Percentiles rank a stretch among this genome's conserved stretches.
These are phyloP conservation scores for Chrysomela aeneicollis DNA, from an alignment of 2,888 invertebrate genomes.

Conservation along the genomic window DNA sequence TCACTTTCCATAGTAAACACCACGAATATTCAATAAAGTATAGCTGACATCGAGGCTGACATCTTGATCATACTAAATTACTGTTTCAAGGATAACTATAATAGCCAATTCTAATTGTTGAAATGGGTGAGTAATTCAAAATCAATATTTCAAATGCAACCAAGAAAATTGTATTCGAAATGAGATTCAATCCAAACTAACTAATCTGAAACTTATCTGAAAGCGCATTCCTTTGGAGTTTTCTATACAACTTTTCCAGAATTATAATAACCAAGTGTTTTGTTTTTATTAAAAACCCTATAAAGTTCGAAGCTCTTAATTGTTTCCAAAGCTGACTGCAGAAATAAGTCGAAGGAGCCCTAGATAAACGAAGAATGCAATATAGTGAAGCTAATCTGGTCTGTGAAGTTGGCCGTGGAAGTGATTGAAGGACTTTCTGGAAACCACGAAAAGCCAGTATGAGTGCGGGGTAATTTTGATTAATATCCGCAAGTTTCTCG, in stretches of 20 bases:
- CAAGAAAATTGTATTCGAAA: too few relatives aligned
- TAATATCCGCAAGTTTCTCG: slow-evolving; percentile 41
- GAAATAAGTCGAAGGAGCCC: background rate
- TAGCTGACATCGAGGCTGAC: too few relatives aligned
- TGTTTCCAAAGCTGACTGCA: slow-evolving; percentile 2
- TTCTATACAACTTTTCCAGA: background rate
- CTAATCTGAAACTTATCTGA: too few relatives aligned
- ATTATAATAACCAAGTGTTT: background rate
- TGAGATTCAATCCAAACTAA: too few relatives aligned
- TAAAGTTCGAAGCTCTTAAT: slow-evolving; percentile 4
- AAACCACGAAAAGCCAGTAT: slow-evolving; percentile 26
- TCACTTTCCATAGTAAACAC: too few relatives aligned
- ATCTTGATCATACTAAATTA: too few relatives aligned
- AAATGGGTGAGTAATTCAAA: too few relatives aligned
- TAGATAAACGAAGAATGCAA: slow-evolving; percentile 15
- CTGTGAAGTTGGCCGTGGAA: slow-evolving; percentile 9
- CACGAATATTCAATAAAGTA: too few relatives aligned
- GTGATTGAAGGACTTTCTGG: slow-evolving; percentile 27
- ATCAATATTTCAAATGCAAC: too few relatives aligned
- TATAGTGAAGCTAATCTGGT: slow-evolving; percentile 1
- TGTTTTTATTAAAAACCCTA: background rate
- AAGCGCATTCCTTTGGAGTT: background rate
- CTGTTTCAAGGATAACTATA: too few relatives aligned
- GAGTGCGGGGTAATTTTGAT: slow-evolving; percentile 33
- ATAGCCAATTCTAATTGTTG: too few relatives aligned